Conservation (phyloP, 1,140 invertebrate species). For the Ceratina australensis region DNA sequence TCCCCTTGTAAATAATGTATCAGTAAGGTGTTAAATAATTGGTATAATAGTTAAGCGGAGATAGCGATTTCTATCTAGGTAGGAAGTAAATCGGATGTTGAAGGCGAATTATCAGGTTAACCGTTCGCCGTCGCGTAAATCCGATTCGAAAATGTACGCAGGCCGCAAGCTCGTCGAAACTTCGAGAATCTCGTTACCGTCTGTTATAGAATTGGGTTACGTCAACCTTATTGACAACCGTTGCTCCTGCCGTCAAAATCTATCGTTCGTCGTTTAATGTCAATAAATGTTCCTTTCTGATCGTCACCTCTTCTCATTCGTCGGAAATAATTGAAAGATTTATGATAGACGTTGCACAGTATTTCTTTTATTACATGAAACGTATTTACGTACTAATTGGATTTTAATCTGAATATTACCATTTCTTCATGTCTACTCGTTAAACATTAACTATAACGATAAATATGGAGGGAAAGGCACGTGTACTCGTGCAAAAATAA, state of each 20-base stretch:
- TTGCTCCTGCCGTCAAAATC: slow-evolving; percentile 49
- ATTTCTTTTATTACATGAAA: too few relatives aligned
- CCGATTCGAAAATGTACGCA: slow-evolving; percentile 53
- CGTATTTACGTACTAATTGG: too few relatives aligned
- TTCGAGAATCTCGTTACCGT: slow-evolving; percentile 50
- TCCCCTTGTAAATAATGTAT: too few relatives aligned
- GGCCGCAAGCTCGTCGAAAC: slow-evolving; percentile 11
- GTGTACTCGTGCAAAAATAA: too few relatives aligned
- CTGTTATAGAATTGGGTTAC: slow-evolving; percentile 64
- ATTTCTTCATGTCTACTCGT: too few relatives aligned
- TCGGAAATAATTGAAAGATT: background rate
- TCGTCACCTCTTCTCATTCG: background rate
- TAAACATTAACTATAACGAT: too few relatives aligned
- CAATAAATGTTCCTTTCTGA: slow-evolving; percentile 16
- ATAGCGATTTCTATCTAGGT: slow-evolving; percentile 24
- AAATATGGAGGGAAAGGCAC: too few relatives aligned
- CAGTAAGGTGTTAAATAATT: too few relatives aligned
- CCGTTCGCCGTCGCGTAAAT: slow-evolving; percentile 49
- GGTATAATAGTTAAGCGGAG: too few relatives aligned
- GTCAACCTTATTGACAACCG: slow-evolving; percentile 66
- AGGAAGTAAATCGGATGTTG: slow-evolving; percentile 48
- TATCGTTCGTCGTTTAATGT: slow-evolving; percentile 35
- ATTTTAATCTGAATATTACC: too few relatives aligned
- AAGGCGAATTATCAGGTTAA: slow-evolving; percentile 58
- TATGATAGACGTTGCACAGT: too few relatives aligned